These are phyloP conservation scores for Hormaphis cornu DNA, from an alignment of 1,140 invertebrate genomes.

Conservation along the genomic window DNA sequence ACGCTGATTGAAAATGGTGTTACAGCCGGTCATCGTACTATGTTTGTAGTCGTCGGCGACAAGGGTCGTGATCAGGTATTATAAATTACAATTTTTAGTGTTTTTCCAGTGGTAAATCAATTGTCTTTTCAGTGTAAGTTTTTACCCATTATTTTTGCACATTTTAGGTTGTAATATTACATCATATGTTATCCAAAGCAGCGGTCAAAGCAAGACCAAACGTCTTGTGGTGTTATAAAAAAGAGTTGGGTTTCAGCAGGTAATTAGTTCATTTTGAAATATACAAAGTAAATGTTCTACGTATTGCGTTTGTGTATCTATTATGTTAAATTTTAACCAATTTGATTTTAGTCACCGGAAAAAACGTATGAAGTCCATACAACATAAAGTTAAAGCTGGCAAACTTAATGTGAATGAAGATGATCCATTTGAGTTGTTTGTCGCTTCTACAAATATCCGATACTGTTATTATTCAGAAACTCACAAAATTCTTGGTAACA, in stretches of 20 bases:
- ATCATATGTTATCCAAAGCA: slow-evolving; percentile 95
- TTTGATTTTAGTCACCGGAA: slow-evolving; percentile 67
- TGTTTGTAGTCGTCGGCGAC: slow-evolving; percentile 93
- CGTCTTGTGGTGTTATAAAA: slow-evolving; percentile 99
- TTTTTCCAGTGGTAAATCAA: too few species aligned
- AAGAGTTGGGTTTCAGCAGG: slow-evolving; percentile 86
- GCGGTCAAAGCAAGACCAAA: slow-evolving; percentile 81
- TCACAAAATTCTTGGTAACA: slow-evolving; percentile 95
- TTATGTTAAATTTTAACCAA: neutral
- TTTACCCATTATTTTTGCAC: neutral
- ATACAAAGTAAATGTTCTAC: neutral
- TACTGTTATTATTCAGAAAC: slow-evolving; percentile 98
- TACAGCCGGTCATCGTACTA: slow-evolving; percentile 70
- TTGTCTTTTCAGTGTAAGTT: too few species aligned
- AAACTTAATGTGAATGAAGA: slow-evolving; percentile 88
- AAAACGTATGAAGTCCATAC: slow-evolving; percentile 78
- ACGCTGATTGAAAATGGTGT: slow-evolving; percentile 97
- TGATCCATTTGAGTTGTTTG: slow-evolving; percentile 93
- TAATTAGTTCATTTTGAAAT: slow-evolving; percentile 41
- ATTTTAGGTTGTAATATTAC: slow-evolving; percentile 79
- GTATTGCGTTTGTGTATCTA: neutral
- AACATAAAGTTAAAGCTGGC: slow-evolving; percentile 80
- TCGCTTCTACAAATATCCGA: slow-evolving; percentile 90
- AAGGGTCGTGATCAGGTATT: slow-evolving; percentile 89
- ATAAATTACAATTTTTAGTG: slow-evolving; percentile 25